phyloP scores from a whole-genome alignment of 35 echinoderm and acorn worm genomes.

The Amphiura filiformis region DNA sequence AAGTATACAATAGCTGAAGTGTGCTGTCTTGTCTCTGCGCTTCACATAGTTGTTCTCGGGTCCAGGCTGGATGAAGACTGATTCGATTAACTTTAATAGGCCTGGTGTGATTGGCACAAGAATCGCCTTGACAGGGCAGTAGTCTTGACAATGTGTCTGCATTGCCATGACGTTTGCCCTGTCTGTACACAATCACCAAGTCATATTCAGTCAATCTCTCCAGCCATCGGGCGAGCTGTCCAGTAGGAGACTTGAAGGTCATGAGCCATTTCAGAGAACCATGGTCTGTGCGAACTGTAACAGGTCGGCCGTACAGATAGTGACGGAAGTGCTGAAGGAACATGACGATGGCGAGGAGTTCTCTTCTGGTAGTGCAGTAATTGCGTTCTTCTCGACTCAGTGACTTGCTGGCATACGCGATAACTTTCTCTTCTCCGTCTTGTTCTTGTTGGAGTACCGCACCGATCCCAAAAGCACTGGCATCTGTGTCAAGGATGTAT shows the following conservation, averaged over 20 bases:
- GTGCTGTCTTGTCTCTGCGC: too few species aligned
- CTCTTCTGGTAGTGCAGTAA: slow-evolving; percentile 39
- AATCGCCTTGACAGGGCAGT: slow-evolving; percentile 10
- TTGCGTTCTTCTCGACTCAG: slow-evolving; percentile 24
- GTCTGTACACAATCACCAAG: slow-evolving; percentile 28
- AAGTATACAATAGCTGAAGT: too few species aligned
- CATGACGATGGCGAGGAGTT: slow-evolving; percentile 53
- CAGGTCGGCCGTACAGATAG: slow-evolving; percentile 41
- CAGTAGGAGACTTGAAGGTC: slow-evolving; percentile 37
- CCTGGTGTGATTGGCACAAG: too few species aligned
- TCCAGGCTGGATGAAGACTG: too few species aligned
- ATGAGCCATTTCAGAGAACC: slow-evolving; percentile 41
- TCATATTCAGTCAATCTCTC: slow-evolving; percentile 37
- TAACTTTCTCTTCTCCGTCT: slow-evolving; percentile 28
- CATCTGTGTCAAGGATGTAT: slow-evolving; percentile 69
- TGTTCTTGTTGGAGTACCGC: slow-evolving; percentile 47
- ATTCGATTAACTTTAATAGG: too few species aligned
- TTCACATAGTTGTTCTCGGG: too few species aligned
- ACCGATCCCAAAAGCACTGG: slow-evolving; percentile 30
- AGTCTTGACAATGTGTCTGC: slow-evolving; percentile 41
- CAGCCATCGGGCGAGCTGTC: slow-evolving; percentile 60
- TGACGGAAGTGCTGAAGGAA: slow-evolving; percentile 45
- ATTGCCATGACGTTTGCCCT: slow-evolving; percentile 38
- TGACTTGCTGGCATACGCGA: slow-evolving; percentile 42
- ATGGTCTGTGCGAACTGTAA: slow-evolving; percentile 52